Conservation (phyloP, 2,113 vertebrate species). For the Pelodiscus sinensis region DNA sequence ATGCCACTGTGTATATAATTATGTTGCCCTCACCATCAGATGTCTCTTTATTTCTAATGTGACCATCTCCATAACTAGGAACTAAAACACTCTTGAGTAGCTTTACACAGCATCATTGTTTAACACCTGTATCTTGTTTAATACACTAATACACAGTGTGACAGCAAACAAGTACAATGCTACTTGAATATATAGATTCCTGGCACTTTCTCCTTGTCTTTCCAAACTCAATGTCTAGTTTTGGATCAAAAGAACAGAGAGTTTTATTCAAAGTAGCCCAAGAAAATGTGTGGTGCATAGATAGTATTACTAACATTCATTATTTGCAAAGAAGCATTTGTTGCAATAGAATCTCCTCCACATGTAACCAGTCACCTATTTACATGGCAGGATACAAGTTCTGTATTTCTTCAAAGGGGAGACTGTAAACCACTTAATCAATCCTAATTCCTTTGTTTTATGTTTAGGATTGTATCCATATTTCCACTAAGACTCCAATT, state of each 20-base stretch:
- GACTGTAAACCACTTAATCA: background rate
- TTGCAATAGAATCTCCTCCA: background rate
- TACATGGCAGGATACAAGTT: background rate
- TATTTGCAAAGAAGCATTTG: background rate
- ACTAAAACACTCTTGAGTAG: background rate
- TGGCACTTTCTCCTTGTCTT: background rate
- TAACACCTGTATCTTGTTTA: background rate
- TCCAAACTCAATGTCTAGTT: fast-evolving
- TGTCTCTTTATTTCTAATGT: conserved; percentile 21
- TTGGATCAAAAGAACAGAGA: fast-evolving
- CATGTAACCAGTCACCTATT: background rate
- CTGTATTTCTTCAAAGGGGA: background rate
- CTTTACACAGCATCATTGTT: background rate
- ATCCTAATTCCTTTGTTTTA: background rate
- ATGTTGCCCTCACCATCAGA: background rate
- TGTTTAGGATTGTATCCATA: background rate
- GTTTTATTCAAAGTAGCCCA: fast-evolving
- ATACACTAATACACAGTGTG: background rate
- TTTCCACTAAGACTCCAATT: background rate
- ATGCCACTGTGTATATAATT: background rate
- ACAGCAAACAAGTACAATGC: background rate
- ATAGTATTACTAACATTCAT: background rate
- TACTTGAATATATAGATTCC: background rate
- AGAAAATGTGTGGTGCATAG: background rate
- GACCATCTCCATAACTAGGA: conserved; percentile 47